Conservation (phyloP, 2,113 vertebrate species). For the Gallinago paraguaiae region DNA sequence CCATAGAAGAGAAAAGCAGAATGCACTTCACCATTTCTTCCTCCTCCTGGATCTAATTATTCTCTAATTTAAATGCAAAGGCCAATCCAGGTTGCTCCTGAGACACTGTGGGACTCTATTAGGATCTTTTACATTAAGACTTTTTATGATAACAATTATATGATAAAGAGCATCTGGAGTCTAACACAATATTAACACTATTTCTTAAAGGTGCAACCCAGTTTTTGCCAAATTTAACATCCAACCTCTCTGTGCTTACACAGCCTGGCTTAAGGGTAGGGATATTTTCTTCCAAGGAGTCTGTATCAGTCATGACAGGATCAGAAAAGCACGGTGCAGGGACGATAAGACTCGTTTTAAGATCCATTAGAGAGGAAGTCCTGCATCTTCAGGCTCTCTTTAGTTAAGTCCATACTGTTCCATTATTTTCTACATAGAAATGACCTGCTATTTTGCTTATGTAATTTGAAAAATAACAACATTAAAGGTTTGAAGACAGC, state of each 20-base stretch:
- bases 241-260: background rate
- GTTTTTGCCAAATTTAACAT: slow-evolving; percentile 24
- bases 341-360: background rate
- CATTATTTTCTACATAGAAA: background rate
- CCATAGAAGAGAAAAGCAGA: slow-evolving; percentile 49
- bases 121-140: slow-evolving; percentile 69
- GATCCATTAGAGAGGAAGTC: background rate
- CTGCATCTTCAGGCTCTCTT: background rate
- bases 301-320: background rate
- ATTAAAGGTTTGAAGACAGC: background rate
- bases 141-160: slow-evolving; percentile 77
- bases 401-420: background rate
- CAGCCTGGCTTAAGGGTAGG: background rate
- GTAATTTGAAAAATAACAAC: background rate
- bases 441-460: background rate
- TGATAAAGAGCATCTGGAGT: slow-evolving; percentile 79
- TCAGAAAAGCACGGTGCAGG: background rate
- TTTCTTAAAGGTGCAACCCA: slow-evolving; percentile 68
- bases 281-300: background rate
- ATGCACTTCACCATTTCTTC: background rate
- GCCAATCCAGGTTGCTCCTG: slow-evolving; percentile 60
- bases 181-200: slow-evolving; percentile 57
- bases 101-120: slow-evolving; percentile 63
- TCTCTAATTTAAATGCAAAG: slow-evolving; percentile 78
- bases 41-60: slow-evolving; percentile 72